Evolutionary conservation across 2,888 invertebrate genomes (phyloP), one percentile per base, ranked within the genome.

Genomic region (Graphium colonna): DNA sequence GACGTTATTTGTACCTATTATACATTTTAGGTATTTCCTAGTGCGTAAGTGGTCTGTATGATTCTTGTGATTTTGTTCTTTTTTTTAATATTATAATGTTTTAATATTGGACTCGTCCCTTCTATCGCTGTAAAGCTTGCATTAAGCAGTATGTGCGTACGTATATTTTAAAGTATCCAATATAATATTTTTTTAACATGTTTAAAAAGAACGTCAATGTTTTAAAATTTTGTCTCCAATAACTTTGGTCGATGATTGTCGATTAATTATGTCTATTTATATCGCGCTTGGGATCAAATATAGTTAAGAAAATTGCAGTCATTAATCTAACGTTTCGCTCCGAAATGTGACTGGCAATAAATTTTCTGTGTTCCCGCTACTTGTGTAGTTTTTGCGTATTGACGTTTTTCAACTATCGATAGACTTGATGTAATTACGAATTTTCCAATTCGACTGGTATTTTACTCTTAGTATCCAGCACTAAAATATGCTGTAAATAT

Each of bases 211-310:
- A 41, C 17, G 44, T 49, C 65, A 63, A 62, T 52, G 57, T 65
- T 58, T n/a, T 63, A 41, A 51, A 45, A 50, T 50, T 40, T 39
- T 57, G 49, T 51, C 41, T 53, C 31, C 38, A 12, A 36, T 36
- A 12, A 28, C 18, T 21, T 16, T 39, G 41, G 50, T 52, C 54
- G 59, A 55, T 58, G 61, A 61, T 60, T 60, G 65, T 66, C 70
- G 60, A 67, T 66, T 65, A 65, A 70, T 67, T 71, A 68, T 61
- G 61, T 60, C 51, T 69, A 73, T 75, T 77, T 82, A 83, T 85
- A 87, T 86, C 82, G 81, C 79, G 86, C 84, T 86, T 82, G 88
- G 88, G 88, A 88, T 79, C 88, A 88, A 89, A 80, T 86, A 82
- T 86, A 85, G 82, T 82, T 79, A 82, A 77, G 51, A 42, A 38